Evolutionary conservation across 2,888 invertebrate species (phyloP), one percentile per base, ranked within the genome.

Genomic region (Drosophila mimica): DNA sequence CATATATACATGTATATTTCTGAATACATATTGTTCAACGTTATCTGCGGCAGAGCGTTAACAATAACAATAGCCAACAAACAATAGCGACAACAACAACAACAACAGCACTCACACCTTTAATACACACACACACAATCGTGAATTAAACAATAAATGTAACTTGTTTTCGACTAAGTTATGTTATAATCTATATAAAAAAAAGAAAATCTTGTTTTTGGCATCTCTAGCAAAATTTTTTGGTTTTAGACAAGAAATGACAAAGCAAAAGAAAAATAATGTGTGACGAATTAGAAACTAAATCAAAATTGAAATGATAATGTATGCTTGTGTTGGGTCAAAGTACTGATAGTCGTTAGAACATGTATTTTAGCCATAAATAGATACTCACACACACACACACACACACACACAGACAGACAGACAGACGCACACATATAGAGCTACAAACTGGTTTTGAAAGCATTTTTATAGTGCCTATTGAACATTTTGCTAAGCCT

Each of bases 71-170:
- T 38, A 25, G 57, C n/a, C 28, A 31, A 53, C 17, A 40, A 36
- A 60, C 48, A 72, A 57, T 64, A 64, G 49, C 49, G 52, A 52
- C 46, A 62, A 38, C 62, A 60, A 57, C 54, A 48, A 40, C 34
- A 60, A 53, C 54, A 49, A 48, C 43, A 59, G 34, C 52, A 72
- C 58, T 31, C 8, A 57, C 43, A 33, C 17, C 49, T 54, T 36
- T 34, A 59, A 54, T 30, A 64, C 33, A 49, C 52, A 63, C 25
- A 54, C n/a, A 63, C 54, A 25, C 54, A 8, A 46, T 43, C 31
- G 76, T 79, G 74, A 82, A 78, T 56, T 59, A 38, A 72, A 77
- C 77, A 77, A 78, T 71, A 75, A 80, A 51, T 66, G 31, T 52
- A 58, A 64, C 46, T 66, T 64, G 51, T 65, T 64, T 56, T 65